A percentile compares a stretch with the other conserved stretches of the same genome.
These are phyloP conservation scores for Bombus turneri DNA, from an alignment of 1,140 invertebrate genomes.

Conservation along the genomic window DNA sequence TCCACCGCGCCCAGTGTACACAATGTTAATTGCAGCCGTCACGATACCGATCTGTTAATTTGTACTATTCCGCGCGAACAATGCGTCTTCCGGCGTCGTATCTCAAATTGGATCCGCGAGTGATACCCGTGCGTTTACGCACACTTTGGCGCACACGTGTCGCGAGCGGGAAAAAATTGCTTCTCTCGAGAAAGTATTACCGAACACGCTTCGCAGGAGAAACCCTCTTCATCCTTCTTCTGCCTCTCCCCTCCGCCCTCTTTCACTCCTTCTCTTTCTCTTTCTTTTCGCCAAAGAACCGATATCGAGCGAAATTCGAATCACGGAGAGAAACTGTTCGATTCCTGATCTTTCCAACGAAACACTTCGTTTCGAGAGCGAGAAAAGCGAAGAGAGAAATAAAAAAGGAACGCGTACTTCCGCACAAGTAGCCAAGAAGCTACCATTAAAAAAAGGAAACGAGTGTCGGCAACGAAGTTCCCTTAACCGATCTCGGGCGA, in stretches of 20 bases:
- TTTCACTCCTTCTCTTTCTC: not conserved
- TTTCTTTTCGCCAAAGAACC: not conserved
- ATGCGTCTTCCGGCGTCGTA: conserved; percentile 66
- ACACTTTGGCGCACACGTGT: conserved; percentile 14
- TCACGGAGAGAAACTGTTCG: too few species aligned
- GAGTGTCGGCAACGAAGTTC: not conserved
- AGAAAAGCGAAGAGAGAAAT: not conserved
- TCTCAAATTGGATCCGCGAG: conserved; percentile 71
- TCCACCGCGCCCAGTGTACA: conserved; percentile 63
- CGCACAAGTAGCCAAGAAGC: not conserved
- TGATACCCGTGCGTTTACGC: conserved; percentile 50
- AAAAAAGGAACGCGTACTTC: not conserved
- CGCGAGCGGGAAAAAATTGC: conserved; percentile 27
- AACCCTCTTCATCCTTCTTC: too few species aligned
- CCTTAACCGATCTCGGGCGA: not conserved
- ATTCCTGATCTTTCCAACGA: not conserved
- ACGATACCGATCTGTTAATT: conserved; percentile 71
- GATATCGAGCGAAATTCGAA: not conserved
- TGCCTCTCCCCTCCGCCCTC: too few species aligned
- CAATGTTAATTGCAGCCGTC: conserved; percentile 70
- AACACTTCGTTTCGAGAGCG: too few species aligned
- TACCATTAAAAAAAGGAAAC: not conserved
- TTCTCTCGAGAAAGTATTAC: not conserved
- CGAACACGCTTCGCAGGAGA: not conserved
- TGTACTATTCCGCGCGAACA: conserved; percentile 69